Evolutionary conservation across 2,888 invertebrate genomes (phyloP).

Genomic region (Salpingus planirostris): DNA sequence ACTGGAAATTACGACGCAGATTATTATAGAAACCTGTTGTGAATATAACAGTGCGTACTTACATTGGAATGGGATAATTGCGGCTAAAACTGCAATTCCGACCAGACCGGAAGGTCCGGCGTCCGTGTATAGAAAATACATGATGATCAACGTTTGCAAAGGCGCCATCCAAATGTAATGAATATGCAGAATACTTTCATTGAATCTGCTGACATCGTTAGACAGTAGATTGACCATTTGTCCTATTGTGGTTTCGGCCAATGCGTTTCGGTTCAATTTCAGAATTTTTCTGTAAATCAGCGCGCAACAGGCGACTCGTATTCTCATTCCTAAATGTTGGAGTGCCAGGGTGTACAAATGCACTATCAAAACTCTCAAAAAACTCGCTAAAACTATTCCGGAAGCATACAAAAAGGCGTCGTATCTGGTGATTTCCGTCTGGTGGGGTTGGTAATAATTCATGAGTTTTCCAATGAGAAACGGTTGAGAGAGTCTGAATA

Average conservation of each 20-base stretch:
- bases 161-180: constrained; percentile 77
- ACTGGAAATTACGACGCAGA: constrained; percentile 21
- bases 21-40: constrained; percentile 8
- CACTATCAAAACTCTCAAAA: constrained; percentile 53
- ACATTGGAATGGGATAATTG: constrained; percentile 40
- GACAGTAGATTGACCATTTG: constrained; percentile 47
- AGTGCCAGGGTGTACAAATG: constrained; percentile 82
- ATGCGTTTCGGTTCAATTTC: constrained; percentile 65
- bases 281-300: constrained; percentile 67
- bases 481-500: background rate
- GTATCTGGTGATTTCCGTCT: background rate
- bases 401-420: background rate
- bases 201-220: constrained; percentile 80
- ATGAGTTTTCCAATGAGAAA: background rate
- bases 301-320: constrained; percentile 72
- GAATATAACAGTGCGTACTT: constrained; percentile 30
- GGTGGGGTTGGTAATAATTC: background rate
- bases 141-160: constrained; percentile 60
- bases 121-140: constrained; percentile 55
- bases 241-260: constrained; percentile 72
- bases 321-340: constrained; percentile 74
- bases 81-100: constrained; percentile 44
- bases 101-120: constrained; percentile 44
- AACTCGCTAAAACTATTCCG: constrained; percentile 42
- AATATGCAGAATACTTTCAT: constrained; percentile 66